Conservation (phyloP, 1,140 invertebrate species). For the Tyrophagus putrescentiae region DNA sequence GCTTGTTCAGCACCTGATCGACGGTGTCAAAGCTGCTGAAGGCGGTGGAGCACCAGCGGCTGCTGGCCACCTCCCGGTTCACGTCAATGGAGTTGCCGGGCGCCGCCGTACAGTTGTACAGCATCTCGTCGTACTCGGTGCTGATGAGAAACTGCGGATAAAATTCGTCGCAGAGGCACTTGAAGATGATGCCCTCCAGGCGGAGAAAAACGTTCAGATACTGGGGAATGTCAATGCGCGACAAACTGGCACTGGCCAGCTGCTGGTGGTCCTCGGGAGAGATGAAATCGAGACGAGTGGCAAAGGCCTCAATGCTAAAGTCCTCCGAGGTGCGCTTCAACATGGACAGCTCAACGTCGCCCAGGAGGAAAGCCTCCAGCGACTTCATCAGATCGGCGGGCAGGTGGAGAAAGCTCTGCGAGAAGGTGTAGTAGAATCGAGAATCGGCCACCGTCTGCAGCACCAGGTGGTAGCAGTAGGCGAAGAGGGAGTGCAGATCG, state of each 20-base stretch:
- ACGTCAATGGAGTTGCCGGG: not conserved
- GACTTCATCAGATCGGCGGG: not conserved
- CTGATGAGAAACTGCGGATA: constrained; percentile 12
- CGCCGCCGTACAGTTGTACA: not conserved
- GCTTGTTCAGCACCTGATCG: not conserved
- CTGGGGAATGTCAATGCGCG: too few relatives aligned
- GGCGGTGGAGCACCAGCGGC: not conserved
- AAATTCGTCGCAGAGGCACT: not conserved
- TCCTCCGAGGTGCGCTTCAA: not conserved
- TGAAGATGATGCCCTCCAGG: not conserved
- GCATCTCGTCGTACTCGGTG: constrained; percentile 6
- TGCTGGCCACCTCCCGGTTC: not conserved
- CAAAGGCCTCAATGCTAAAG: not conserved
- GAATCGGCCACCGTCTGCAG: not conserved
- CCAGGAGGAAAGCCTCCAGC: constrained; percentile 10
- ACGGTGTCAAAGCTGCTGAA: not conserved
- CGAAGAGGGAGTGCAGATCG: not conserved
- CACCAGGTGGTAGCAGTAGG: not conserved
- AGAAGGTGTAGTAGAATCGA: constrained; percentile 11
- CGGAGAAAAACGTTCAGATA: not conserved
- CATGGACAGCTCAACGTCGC: not conserved
- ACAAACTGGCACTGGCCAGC: too few relatives aligned
- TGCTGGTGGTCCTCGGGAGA: too few relatives aligned
- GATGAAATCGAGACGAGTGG: too few relatives aligned
- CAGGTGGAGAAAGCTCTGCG: not conserved